Percentiles rank a stretch among this genome's conserved stretches.
phyloP scores from a whole-genome alignment of 2,113 vertebrate genomes.

The Labeo catla region DNA sequence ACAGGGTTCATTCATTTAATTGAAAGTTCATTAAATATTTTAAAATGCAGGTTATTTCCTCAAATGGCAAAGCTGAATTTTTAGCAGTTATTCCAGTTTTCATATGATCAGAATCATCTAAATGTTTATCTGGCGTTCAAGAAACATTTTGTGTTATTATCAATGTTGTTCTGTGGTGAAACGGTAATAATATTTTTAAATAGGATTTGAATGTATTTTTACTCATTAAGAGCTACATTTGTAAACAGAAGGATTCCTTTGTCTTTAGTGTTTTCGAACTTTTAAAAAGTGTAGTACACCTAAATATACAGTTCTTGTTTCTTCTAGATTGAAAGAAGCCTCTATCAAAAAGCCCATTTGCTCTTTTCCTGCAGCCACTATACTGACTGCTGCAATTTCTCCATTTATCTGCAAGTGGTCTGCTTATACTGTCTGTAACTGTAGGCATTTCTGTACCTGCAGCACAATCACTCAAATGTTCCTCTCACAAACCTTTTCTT shows the following conservation, averaged over 20 bases:
- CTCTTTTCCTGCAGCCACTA: neutral
- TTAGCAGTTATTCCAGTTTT: neutral
- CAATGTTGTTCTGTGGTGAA: neutral
- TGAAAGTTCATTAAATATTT: neutral
- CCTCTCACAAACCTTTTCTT: neutral
- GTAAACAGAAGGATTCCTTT: neutral
- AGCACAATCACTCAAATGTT: conserved; percentile 19
- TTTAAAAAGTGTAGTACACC: neutral
- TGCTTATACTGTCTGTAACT: neutral
- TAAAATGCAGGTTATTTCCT: neutral
- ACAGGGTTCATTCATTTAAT: too few species aligned
- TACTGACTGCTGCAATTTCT: neutral
- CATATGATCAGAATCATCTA: too few species aligned
- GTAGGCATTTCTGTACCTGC: conserved; percentile 50
- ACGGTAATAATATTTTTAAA: neutral
- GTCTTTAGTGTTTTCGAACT: neutral
- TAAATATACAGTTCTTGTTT: neutral
- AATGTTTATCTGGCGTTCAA: too few species aligned
- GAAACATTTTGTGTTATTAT: too few species aligned
- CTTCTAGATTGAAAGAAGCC: neutral
- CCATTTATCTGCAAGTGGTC: neutral
- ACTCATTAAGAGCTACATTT: neutral
- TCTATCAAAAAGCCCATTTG: neutral
- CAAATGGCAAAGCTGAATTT: neutral
- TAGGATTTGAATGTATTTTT: neutral